Evolutionary conservation across 2,888 invertebrate genomes (phyloP).

Genomic region (Cheilosia grossa): DNA sequence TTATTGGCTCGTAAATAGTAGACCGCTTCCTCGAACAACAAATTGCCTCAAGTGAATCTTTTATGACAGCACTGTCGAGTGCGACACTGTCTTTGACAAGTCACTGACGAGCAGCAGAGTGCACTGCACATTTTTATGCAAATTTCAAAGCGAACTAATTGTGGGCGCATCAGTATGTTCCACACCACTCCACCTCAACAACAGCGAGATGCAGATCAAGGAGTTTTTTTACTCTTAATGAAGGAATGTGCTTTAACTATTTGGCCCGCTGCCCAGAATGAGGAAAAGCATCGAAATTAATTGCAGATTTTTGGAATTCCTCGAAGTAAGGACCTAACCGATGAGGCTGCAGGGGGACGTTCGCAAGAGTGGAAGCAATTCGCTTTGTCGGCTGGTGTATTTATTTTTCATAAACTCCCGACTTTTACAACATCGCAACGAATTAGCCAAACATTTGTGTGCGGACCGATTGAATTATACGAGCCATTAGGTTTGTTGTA

Average conservation of each 20-base stretch:
- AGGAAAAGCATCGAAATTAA: slow-evolving; percentile 76
- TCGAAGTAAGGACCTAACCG: slow-evolving; percentile 37
- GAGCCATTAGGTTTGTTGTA: slow-evolving; percentile 33
- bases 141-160: slow-evolving; percentile 34
- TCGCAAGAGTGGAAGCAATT: slow-evolving; percentile 10
- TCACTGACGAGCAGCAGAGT: slow-evolving; percentile 12
- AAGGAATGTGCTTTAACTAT: slow-evolving; percentile 54
- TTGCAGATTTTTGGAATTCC: slow-evolving; percentile 78
- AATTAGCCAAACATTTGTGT: slow-evolving; percentile 52
- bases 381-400: slow-evolving; percentile 53
- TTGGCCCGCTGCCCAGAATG: slow-evolving; percentile 59
- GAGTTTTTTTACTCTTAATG: slow-evolving; percentile 40
- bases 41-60: slow-evolving; percentile 52
- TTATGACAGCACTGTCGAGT: slow-evolving; percentile 41
- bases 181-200: slow-evolving; percentile 5
- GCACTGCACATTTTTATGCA: slow-evolving; percentile 12
- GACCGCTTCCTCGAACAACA: slow-evolving; percentile 34
- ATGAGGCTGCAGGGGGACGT: slow-evolving; percentile 1
- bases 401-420: slow-evolving; percentile 21
- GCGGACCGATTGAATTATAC: slow-evolving; percentile 41
- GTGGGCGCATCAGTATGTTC: slow-evolving; percentile 51
- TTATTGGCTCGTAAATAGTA: slow-evolving; percentile 65
- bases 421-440: slow-evolving; percentile 44
- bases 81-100: slow-evolving; percentile 37
- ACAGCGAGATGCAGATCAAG: slow-evolving; percentile 25